A percentile compares a stretch with the other conserved stretches of the same genome.
Evolutionary conservation across 2,888 invertebrate genomes (phyloP).

Genomic region (Scrobipalpa costella): DNA sequence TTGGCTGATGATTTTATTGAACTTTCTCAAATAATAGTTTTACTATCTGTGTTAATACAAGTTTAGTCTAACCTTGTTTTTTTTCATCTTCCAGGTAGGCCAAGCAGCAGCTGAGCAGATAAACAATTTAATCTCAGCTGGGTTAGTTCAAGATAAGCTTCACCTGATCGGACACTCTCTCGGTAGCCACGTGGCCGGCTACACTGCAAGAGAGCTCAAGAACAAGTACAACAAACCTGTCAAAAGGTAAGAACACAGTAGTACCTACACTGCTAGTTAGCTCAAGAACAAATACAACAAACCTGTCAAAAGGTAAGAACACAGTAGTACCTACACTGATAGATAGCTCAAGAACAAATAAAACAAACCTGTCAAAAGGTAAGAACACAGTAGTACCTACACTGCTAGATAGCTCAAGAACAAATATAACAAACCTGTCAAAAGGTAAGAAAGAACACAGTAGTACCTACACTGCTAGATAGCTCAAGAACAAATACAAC

Average conservation of each 20-base stretch:
- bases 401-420: slow-evolving; percentile 69
- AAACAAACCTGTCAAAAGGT: slow-evolving; percentile 69
- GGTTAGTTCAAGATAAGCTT: slow-evolving; percentile 60
- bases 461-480: too few relatives aligned
- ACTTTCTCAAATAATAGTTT: too few relatives aligned
- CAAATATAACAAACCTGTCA: slow-evolving; percentile 63
- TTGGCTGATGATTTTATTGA: too few relatives aligned
- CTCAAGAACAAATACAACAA: slow-evolving; percentile 67
- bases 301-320: slow-evolving; percentile 62
- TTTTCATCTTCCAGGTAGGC: slow-evolving; percentile 62
- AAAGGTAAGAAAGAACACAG: slow-evolving; percentile 57
- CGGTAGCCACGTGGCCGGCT: slow-evolving; percentile 76
- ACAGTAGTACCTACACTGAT: slow-evolving; percentile 52
- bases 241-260: slow-evolving; percentile 55
- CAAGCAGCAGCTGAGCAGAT: slow-evolving; percentile 63
- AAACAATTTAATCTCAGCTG: slow-evolving; percentile 59
- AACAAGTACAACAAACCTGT: slow-evolving; percentile 63
- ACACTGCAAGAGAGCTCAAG: slow-evolving; percentile 70
- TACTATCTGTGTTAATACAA: too few relatives aligned
- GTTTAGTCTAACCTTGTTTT: background rate
- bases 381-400: slow-evolving; percentile 41
- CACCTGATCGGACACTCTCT: slow-evolving; percentile 76
- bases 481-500: too few relatives aligned
- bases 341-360: slow-evolving; percentile 69
- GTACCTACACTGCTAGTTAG: slow-evolving; percentile 64